Evolutionary conservation across 1,140 invertebrate genomes (phyloP), one percentile per base, ranked within the genome.

Genomic region (Drosophila prosaltans): DNA sequence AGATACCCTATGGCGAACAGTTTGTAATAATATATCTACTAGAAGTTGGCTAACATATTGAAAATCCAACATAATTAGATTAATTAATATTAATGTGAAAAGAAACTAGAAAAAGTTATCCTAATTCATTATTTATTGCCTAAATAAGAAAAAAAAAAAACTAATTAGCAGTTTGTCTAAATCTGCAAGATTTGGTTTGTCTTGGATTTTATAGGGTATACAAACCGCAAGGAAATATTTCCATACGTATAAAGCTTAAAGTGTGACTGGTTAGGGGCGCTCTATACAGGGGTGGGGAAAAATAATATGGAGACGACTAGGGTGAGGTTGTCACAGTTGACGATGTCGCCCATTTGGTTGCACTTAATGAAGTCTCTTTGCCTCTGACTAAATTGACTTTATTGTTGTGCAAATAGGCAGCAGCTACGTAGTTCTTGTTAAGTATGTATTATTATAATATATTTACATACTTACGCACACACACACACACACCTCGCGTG

Each of bases 401-500:
- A 88, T 88, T 88, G 75, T 78, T 82, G 77, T 74, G 76, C 83
- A 88, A 88, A 88, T 88, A 88, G 83, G 80, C 83, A 65, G 54
- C 65, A 62, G 71, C 71, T 63, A 65, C 41, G 59, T 63, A 54
- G 32, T 55, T 41, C 43, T 72, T 28, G 66, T 86, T 88, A 86
- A 88, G 83, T 88, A 73, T 75, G 84, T 86, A 83, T 88, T 88
- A 88, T 80, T 80, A 80, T 81, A 81, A 81, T 74, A 78, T 89
- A 83, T 88, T 82, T 86, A 83, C 76, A 80, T 74, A 71, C 59
- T 26, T 28, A 26, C 24, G 10, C 45, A 9, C 45, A 26, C 45
- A 51, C 21, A 3, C 8, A 9, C 45, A 26, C 26, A 11, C 43
- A 39, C 28, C 32, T 30, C 60, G 28, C 30, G 45, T n/a, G 70